Evolutionary conservation across 2,797 vertebrate genomes (phyloP).

Genomic region (Dromococcyx pavoninus): DNA sequence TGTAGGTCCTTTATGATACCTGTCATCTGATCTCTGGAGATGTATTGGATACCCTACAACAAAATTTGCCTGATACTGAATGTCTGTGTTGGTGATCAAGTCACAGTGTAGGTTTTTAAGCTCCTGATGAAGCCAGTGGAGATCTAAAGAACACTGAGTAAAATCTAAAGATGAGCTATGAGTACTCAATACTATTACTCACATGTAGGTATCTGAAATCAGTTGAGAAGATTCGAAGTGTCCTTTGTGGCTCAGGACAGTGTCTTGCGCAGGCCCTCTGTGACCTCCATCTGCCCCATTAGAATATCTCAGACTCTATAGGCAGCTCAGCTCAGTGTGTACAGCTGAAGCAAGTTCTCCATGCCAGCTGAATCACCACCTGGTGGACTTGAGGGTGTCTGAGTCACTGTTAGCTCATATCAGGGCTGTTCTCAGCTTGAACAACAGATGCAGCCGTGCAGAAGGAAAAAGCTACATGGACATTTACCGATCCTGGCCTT

Average conservation of each 20-base stretch:
- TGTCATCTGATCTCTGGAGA: neutral
- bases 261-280: neutral
- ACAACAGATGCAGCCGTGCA: neutral
- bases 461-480: neutral
- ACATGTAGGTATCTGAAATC: accelerated
- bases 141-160: neutral
- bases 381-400: neutral
- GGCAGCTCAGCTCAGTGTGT: neutral
- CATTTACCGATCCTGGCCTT: neutral
- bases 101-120: neutral
- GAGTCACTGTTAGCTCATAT: neutral
- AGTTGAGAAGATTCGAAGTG: neutral
- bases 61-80: neutral
- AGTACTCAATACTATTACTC: neutral
- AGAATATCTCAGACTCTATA: neutral
- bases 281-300: neutral
- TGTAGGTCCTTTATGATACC: neutral
- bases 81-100: neutral
- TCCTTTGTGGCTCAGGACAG: neutral
- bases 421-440: neutral
- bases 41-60: neutral
- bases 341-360: neutral
- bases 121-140: neutral
- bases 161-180: neutral
- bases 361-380: neutral